phyloP scores from a whole-genome alignment of 2,888 invertebrate genomes.

The Lycia hirtaria region DNA sequence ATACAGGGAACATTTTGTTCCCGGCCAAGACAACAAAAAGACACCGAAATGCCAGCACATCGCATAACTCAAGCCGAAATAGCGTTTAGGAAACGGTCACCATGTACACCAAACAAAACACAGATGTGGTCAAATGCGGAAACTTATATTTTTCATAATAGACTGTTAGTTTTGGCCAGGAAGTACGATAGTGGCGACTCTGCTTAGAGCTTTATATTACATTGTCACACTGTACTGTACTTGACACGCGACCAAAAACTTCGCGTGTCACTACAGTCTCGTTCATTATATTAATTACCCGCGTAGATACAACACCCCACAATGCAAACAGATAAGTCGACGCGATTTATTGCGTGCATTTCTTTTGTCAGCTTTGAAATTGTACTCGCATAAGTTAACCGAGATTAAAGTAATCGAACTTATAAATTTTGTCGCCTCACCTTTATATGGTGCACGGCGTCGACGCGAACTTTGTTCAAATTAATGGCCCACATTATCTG shows the following conservation, averaged over 20 bases:
- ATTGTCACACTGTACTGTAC: slow-evolving; percentile 8
- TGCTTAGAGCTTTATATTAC: neutral
- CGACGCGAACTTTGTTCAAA: slow-evolving; percentile 85
- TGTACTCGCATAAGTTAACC: slow-evolving; percentile 85
- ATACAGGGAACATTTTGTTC: slow-evolving; percentile 30
- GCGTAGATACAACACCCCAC: slow-evolving; percentile 36
- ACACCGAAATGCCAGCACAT: slow-evolving; percentile 50
- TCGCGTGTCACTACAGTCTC: slow-evolving; percentile 70
- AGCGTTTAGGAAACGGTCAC: slow-evolving; percentile 55
- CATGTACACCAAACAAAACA: slow-evolving; percentile 39
- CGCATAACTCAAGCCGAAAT: slow-evolving; percentile 69
- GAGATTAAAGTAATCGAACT: slow-evolving; percentile 86
- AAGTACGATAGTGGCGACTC: neutral
- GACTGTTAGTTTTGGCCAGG: neutral
- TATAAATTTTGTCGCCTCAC: slow-evolving; percentile 86
- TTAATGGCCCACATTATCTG: slow-evolving; percentile 85
- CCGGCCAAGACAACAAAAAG: slow-evolving; percentile 49
- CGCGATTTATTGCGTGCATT: slow-evolving; percentile 84
- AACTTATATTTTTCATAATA: neutral
- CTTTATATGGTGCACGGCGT: slow-evolving; percentile 82
- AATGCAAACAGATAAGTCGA: slow-evolving; percentile 75
- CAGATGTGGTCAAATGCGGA: neutral
- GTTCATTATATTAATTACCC: slow-evolving; percentile 84
- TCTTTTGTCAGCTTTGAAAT: slow-evolving; percentile 86
- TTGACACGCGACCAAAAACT: slow-evolving; percentile 73